Evolutionary conservation across 2,888 invertebrate genomes (phyloP).

Genomic region (Sarcophaga caerulescens): DNA sequence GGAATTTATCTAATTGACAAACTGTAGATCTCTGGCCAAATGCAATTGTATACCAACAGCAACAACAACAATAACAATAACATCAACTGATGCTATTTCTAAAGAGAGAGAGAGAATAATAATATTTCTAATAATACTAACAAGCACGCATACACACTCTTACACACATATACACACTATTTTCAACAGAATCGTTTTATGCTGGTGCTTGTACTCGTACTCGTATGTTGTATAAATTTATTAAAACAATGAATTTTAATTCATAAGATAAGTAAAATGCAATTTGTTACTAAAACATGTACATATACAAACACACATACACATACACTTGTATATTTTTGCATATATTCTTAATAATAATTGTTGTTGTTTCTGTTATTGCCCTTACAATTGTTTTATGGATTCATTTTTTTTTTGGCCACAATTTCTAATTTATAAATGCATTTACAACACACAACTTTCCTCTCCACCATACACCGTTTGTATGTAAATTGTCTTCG

Average conservation of each 20-base stretch:
- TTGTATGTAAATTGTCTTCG: too few relatives aligned
- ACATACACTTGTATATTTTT: neutral
- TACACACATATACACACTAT: neutral
- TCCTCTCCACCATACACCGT: too few relatives aligned
- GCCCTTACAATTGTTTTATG: neutral
- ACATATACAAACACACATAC: neutral
- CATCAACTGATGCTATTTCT: too few relatives aligned
- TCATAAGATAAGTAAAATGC: slow-evolving; percentile 38
- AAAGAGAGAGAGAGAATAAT: slow-evolving; percentile 8
- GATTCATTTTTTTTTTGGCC: neutral
- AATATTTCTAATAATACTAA: neutral
- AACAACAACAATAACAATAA: too few relatives aligned
- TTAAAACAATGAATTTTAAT: slow-evolving; percentile 3
- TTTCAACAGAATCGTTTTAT: too few relatives aligned
- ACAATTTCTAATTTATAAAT: neutral
- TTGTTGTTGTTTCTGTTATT: too few relatives aligned
- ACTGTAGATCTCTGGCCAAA: slow-evolving; percentile 53
- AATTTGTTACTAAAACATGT: slow-evolving; percentile 44
- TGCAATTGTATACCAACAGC: too few relatives aligned
- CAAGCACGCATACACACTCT: neutral
- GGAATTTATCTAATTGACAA: slow-evolving; percentile 69
- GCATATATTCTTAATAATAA: too few relatives aligned
- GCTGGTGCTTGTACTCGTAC: neutral
- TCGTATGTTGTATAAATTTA: neutral
- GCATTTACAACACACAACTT: neutral